Conservation (phyloP, 1,140 invertebrate genomes). For the Zaprionus vittiger region DNA sequence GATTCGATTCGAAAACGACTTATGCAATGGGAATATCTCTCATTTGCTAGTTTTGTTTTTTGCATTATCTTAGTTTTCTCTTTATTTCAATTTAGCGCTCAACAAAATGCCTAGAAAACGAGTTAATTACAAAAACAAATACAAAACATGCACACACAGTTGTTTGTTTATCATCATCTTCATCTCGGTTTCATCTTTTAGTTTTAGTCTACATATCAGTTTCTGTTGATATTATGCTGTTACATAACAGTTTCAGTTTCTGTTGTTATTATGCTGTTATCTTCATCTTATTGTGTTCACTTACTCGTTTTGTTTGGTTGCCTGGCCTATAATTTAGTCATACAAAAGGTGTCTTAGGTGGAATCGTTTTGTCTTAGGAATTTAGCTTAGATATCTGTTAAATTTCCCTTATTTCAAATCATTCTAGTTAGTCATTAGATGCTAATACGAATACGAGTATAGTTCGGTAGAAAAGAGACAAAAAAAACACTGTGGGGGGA, state of each 20-base stretch:
- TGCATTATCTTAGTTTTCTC: conserved; percentile 3
- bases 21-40: conserved; percentile 34
- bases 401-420: conserved; percentile 79
- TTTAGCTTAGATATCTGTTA: conserved; percentile 80
- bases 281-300: conserved; percentile 41
- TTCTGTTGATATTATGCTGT: conserved; percentile 31
- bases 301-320: conserved; percentile 29
- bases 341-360: conserved; percentile 82
- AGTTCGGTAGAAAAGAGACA: conserved; percentile 37
- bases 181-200: conserved; percentile 17
- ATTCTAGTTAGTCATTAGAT: conserved; percentile 76
- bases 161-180: not conserved
- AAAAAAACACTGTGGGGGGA: conserved; percentile 33
- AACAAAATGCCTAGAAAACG: conserved; percentile 19
- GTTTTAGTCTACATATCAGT: conserved; percentile 44
- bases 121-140: conserved; percentile 48
- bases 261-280: conserved; percentile 29
- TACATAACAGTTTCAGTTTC: conserved; percentile 40
- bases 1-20: conserved; percentile 32
- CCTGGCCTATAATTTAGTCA: conserved; percentile 74
- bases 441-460: conserved; percentile 65
- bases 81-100: conserved; percentile 12
- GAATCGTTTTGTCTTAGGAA: conserved; percentile 83
- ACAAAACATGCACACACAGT: conserved; percentile 58
- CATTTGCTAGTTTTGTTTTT: conserved; percentile 26